Evolutionary conservation across 2,113 vertebrate genomes (phyloP).

Genomic region (Ailurus styani): DNA sequence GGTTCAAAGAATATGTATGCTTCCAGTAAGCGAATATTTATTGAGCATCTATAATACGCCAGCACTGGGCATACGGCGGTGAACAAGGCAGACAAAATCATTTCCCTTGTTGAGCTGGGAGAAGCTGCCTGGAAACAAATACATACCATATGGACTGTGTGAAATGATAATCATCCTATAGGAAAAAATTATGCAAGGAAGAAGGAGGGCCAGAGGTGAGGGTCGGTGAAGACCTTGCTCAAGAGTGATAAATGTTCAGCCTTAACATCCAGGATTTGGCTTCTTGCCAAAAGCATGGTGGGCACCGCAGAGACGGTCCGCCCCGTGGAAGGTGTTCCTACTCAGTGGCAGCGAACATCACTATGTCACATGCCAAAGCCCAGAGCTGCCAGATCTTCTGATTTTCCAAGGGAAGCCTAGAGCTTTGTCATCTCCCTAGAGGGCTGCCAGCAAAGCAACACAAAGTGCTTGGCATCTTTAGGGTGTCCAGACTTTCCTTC

Average conservation of each 20-base stretch:
- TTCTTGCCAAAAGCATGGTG: fast-evolving
- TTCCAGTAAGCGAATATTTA: background rate
- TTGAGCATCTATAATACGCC: background rate
- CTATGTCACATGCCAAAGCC: fast-evolving
- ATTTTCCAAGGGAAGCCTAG: background rate
- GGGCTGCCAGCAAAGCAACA: background rate
- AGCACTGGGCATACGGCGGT: background rate
- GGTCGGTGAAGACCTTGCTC: background rate
- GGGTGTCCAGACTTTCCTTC: background rate
- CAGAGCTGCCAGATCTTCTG: background rate
- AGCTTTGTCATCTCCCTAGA: background rate
- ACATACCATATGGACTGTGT: background rate
- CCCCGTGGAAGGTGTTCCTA: fast-evolving
- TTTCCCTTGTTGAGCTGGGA: background rate
- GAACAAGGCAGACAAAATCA: background rate
- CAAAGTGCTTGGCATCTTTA: background rate
- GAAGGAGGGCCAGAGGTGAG: background rate
- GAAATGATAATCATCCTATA: background rate
- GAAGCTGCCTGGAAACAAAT: background rate
- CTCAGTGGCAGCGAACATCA: fast-evolving
- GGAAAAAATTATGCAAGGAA: background rate
- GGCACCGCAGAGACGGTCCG: fast-evolving
- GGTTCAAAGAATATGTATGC: too few relatives aligned
- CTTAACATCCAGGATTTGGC: fast-evolving
- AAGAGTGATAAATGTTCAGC: background rate